Conservation (phyloP, 2,888 invertebrate species). For the Orthonychiurus folsomi region DNA sequence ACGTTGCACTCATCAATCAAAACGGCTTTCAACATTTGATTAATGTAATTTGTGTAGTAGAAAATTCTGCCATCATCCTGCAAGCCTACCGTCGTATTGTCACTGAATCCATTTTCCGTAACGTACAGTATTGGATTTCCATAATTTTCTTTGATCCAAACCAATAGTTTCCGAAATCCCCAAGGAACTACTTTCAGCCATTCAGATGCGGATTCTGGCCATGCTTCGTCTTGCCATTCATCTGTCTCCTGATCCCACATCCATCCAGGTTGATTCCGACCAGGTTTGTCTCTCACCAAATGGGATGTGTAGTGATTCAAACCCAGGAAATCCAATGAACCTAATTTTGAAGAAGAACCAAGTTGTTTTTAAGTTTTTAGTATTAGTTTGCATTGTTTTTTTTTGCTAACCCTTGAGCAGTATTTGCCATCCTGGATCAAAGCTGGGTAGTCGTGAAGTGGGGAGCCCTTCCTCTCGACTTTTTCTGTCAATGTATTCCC, state of each 20-base stretch:
- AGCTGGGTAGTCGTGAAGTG: slow-evolving; percentile 32
- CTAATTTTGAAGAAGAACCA: too few species aligned
- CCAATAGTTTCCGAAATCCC: slow-evolving; percentile 9
- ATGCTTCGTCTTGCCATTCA: slow-evolving; percentile 21
- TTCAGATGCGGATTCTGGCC: slow-evolving; percentile 22
- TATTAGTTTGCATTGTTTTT: neutral
- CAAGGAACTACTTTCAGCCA: slow-evolving; percentile 38
- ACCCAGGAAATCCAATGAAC: slow-evolving; percentile 34
- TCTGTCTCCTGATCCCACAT: slow-evolving; percentile 18
- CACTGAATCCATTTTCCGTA: slow-evolving; percentile 35
- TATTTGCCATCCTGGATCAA: slow-evolving; percentile 28
- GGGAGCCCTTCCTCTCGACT: slow-evolving; percentile 42
- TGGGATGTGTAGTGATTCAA: slow-evolving; percentile 34
- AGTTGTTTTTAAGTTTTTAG: too few species aligned
- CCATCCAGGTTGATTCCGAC: slow-evolving; percentile 12
- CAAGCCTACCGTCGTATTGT: slow-evolving; percentile 25
- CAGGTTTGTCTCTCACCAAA: slow-evolving; percentile 14
- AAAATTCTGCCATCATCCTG: slow-evolving; percentile 24
- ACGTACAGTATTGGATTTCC: slow-evolving; percentile 12
- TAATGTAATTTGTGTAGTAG: slow-evolving; percentile 31
- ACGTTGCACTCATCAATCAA: slow-evolving; percentile 32
- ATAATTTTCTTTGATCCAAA: slow-evolving; percentile 11
- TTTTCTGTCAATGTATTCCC: slow-evolving; percentile 42
- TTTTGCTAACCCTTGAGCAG: slow-evolving; percentile 25
- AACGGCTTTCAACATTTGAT: slow-evolving; percentile 33